Evolutionary conservation across 1,140 invertebrate species (phyloP).

Genomic region (Dryas iulia): DNA sequence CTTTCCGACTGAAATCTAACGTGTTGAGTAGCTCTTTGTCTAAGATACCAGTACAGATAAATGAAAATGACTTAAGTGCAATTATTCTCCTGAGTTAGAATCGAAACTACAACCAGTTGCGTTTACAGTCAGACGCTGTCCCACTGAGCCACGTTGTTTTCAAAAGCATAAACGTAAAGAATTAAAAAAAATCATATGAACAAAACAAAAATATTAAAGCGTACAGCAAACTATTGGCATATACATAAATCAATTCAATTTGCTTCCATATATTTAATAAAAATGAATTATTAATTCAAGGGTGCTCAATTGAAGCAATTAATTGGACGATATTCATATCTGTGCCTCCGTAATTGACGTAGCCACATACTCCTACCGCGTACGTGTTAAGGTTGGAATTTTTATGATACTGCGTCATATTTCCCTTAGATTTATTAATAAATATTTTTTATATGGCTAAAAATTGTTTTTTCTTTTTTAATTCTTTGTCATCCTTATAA

Average conservation of each 20-base stretch:
- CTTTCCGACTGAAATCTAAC: too few species aligned
- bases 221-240: neutral
- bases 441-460: neutral
- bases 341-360: constrained; percentile 14
- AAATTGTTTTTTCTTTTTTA: neutral
- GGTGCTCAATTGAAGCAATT: constrained; percentile 19
- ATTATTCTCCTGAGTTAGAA: too few species aligned
- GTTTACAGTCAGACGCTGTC: too few species aligned
- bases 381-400: neutral
- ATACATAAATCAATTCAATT: constrained; percentile 6
- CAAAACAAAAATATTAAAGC: neutral
- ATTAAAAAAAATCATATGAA: neutral
- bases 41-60: too few species aligned
- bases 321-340: constrained; percentile 10
- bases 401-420: neutral
- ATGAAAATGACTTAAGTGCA: too few species aligned
- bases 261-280: constrained; percentile 11
- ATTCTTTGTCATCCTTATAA: too few species aligned
- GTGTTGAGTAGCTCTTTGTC: too few species aligned
- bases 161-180: too few species aligned
- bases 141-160: too few species aligned
- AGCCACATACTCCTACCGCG: neutral
- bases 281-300: constrained; percentile 18
- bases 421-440: neutral
- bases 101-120: too few species aligned